These are phyloP conservation scores for Seriola quinqueradiata DNA, from an alignment of 2,113 vertebrate species.

Conservation along the genomic window DNA sequence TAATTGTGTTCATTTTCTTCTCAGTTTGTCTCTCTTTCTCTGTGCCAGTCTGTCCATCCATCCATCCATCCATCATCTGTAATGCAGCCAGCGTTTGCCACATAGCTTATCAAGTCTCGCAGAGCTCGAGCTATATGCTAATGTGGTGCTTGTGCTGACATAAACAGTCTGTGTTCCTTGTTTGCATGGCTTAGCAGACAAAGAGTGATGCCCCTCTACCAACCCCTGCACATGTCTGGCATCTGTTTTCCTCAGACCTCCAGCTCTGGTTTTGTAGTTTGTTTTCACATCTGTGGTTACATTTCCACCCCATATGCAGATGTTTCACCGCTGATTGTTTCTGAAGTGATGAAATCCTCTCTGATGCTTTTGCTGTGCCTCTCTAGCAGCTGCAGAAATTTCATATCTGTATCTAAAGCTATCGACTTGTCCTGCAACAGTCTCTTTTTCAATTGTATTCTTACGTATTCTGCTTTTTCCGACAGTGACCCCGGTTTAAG, in stretches of 20 bases:
- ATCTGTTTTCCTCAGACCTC: conserved; percentile 65
- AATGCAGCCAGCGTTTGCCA: conserved; percentile 48
- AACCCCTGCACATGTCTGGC: conserved; percentile 52
- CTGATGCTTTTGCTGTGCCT: background rate
- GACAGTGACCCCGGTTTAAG: conserved; percentile 18
- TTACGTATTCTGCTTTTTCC: background rate
- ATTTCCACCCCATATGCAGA: conserved; percentile 44
- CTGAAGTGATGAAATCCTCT: conserved; percentile 21
- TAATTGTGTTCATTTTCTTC: background rate
- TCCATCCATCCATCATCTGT: conserved; percentile 40
- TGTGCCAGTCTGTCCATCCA: conserved; percentile 21
- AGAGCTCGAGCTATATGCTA: conserved; percentile 63
- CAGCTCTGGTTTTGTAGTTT: conserved; percentile 37
- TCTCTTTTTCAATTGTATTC: background rate
- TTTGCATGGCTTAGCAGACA: conserved; percentile 69
- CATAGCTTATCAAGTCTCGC: conserved; percentile 61
- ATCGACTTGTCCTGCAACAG: conserved; percentile 6
- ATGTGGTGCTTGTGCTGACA: conserved; percentile 69
- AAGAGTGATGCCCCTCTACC: conserved; percentile 60
- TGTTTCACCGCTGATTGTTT: conserved; percentile 49
- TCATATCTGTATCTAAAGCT: background rate
- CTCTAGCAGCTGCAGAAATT: background rate
- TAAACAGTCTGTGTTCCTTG: conserved; percentile 66
- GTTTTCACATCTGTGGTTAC: conserved; percentile 30
- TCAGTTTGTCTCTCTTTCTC: background rate